Evolutionary conservation across 2,888 invertebrate genomes (phyloP), one percentile per base, ranked within the genome.

Genomic region (Phoronis australis): DNA sequence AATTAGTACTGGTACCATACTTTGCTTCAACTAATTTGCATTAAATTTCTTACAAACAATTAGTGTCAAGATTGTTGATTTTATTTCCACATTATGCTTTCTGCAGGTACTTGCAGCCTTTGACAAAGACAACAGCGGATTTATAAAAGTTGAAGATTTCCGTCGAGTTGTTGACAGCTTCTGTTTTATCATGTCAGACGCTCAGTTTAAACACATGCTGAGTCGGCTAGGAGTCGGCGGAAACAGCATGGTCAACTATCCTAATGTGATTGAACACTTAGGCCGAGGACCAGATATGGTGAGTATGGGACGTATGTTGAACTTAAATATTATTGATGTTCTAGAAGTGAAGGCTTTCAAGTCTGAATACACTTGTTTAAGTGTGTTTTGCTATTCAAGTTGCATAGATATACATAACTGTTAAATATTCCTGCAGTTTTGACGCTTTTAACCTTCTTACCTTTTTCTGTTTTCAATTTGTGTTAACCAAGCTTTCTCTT

Each of bases 71-170:
- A 39, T 9, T 39, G 40, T n/a, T n/a, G n/a, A n/a, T n/a, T n/a
- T n/a, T n/a, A n/a, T n/a, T n/a, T n/a, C n/a, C n/a, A n/a, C n/a
- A n/a, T n/a, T n/a, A n/a, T n/a, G n/a, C n/a, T 31, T 31, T 12
- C 63, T 63, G 6, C 61, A 75, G 73, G 68, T 70, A 24, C 64
- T 72, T 52, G 63, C 62, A 48, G 66, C 72, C 6, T 68, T 73
- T 57, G 73, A 75, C 59, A 67, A 65, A 45, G 58, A 60, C 15
- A 49, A 61, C 25, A 55, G 54, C n/a, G 71, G 69, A 18, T 47
- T 54, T 31, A 60, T 75, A 35, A 43, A 58, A 2, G 42, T 64
- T 6, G 42, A 60, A 35, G 68, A 75, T 41, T 66, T 75, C 57
- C 60, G 69, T 2, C 54, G 72, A 27, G 57, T 73, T 5, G 48